A percentile compares a stretch with the other conserved stretches of the same genome.
phyloP scores from a whole-genome alignment of 2,113 vertebrate species.

The Nerophis lumbriciformis region DNA sequence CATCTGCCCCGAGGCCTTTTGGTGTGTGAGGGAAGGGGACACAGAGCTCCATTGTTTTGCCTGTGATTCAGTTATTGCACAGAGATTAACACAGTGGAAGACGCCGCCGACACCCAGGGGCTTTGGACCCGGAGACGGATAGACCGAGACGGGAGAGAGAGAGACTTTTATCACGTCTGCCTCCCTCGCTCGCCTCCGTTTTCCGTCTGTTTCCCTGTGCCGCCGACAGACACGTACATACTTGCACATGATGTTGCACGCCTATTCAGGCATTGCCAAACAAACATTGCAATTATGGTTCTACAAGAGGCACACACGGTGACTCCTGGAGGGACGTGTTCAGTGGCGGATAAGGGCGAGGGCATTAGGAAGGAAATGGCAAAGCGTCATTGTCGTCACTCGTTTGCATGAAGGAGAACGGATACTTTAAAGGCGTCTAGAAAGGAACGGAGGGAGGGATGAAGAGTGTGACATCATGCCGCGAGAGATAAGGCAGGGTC shows the following conservation, averaged over 20 bases:
- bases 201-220: constrained; percentile 30
- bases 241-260: constrained; percentile 21
- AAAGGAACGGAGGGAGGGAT: constrained; percentile 2
- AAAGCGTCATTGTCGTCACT: constrained; percentile 11
- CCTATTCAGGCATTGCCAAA: constrained; percentile 36
- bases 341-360: constrained; percentile 49
- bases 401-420: neutral
- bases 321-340: constrained; percentile 46
- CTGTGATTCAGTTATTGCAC: constrained; percentile 65
- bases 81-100: constrained; percentile 60
- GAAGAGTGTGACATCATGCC: constrained; percentile 49
- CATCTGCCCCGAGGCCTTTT: constrained; percentile 56
- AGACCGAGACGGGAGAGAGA: constrained; percentile 22
- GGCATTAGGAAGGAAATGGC: constrained; percentile 42
- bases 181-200: constrained; percentile 3
- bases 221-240: constrained; percentile 30
- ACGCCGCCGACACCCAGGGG: constrained; percentile 51
- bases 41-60: constrained; percentile 51
- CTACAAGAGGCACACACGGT: neutral
- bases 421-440: constrained; percentile 5
- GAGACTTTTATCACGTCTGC: constrained; percentile 33
- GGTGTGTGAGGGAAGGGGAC: constrained; percentile 53
- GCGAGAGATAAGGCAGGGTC: constrained; percentile 30
- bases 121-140: constrained; percentile 38
- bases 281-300: constrained; percentile 37